Percentiles rank a stretch among this genome's conserved stretches.
phyloP scores from a whole-genome alignment of 1,140 invertebrate species.

The Augochlora pura region DNA sequence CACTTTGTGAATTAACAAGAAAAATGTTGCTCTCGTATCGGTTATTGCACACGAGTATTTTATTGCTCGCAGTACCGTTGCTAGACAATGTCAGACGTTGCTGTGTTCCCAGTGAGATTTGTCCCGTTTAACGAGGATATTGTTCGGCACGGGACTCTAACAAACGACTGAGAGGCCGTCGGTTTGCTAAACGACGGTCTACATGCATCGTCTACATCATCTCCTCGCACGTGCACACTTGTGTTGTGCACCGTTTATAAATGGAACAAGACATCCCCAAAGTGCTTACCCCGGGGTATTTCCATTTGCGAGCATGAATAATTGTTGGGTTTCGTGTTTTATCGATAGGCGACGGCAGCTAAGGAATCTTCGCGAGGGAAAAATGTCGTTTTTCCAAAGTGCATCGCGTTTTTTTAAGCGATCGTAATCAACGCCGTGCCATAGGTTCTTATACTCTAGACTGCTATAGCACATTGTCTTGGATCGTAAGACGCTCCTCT shows the following conservation, averaged over 20 bases:
- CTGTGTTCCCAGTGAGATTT: not conserved
- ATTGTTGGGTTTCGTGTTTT: not conserved
- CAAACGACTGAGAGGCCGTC: constrained; percentile 47
- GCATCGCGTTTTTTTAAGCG: no score
- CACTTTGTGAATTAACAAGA: no score
- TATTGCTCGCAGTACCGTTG: no score
- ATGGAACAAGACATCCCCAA: constrained; percentile 40
- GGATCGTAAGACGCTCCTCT: not conserved
- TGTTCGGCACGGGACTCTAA: constrained; percentile 14
- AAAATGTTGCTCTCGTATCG: not conserved
- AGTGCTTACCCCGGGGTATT: constrained; percentile 4
- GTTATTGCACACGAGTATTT: no score
- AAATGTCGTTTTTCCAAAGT: no score
- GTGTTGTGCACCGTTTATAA: constrained; percentile 52
- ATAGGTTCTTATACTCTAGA: no score
- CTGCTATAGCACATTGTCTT: not conserved
- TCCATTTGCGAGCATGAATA: not conserved
- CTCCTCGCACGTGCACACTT: constrained; percentile 39
- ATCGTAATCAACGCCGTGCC: no score
- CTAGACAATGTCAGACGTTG: no score
- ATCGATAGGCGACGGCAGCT: not conserved
- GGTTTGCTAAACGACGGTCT: constrained; percentile 15
- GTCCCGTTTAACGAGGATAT: not conserved
- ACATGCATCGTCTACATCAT: constrained; percentile 33
- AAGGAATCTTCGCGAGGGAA: no score